Evolutionary conservation across 2,888 invertebrate species (phyloP).

Genomic region (Thysanoteuthis rhombus): DNA sequence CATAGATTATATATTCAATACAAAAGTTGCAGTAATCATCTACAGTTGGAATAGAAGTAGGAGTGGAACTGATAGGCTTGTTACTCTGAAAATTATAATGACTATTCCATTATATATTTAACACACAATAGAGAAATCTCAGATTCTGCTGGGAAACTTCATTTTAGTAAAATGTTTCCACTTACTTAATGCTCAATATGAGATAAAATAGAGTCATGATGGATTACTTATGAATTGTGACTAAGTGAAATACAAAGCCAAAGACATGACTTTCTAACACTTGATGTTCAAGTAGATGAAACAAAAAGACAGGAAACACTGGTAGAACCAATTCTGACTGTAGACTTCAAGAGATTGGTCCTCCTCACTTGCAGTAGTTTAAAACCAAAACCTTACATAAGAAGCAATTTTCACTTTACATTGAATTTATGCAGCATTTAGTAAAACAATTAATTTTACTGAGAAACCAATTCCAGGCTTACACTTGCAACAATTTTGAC

Average conservation of each 20-base stretch:
- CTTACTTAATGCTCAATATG: neutral
- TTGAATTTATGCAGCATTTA: neutral
- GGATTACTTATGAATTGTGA: neutral
- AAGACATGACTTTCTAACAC: neutral
- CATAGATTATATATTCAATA: too few species aligned
- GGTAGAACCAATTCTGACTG: too few species aligned
- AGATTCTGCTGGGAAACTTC: neutral
- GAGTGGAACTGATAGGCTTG: too few species aligned
- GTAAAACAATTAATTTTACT: neutral
- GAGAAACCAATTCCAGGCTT: too few species aligned
- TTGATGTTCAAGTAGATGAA: neutral
- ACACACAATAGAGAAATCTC: neutral
- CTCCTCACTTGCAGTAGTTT: neutral
- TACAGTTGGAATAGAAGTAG: too few species aligned
- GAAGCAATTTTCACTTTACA: neutral
- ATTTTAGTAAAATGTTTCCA: neutral
- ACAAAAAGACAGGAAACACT: neutral
- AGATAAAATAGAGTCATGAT: neutral
- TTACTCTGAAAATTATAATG: too few species aligned
- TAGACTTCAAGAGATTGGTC: neutral
- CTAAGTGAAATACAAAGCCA: neutral
- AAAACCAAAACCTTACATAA: neutral
- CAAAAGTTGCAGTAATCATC: too few species aligned
- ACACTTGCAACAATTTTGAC: too few species aligned
- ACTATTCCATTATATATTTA: too few species aligned